phyloP scores from a whole-genome alignment of 2,888 invertebrate species.

The Brachynemurus nebulosus region DNA sequence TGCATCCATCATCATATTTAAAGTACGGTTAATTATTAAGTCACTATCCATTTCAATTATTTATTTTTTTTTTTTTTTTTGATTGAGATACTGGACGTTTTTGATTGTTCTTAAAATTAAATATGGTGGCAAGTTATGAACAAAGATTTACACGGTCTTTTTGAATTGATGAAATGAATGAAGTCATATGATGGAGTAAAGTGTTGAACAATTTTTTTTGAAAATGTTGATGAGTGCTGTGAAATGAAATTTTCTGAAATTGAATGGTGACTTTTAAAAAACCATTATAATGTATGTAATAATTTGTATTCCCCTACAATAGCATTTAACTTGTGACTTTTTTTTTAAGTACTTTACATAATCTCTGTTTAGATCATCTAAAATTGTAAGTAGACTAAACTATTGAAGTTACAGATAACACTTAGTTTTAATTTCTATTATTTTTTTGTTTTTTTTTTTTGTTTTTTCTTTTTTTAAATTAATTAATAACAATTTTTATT shows the following conservation, averaged over 20 bases:
- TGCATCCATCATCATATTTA: slow-evolving; percentile 7
- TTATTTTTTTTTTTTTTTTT: neutral
- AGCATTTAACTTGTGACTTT: slow-evolving; percentile 11
- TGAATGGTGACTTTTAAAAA: no score
- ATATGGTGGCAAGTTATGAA: no score
- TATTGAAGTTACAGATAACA: slow-evolving; percentile 36
- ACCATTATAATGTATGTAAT: no score
- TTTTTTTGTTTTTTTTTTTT: slow-evolving; percentile 21
- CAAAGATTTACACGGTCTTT: no score
- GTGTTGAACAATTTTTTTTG: no score
- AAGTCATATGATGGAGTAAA: no score
- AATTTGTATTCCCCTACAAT: neutral
- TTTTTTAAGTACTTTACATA: slow-evolving; percentile 19
- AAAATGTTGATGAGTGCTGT: no score
- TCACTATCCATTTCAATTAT: neutral
- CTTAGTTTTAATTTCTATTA: slow-evolving; percentile 31
- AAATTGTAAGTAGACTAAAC: slow-evolving; percentile 37
- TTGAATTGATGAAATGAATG: no score
- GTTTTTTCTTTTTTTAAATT: slow-evolving; percentile 24
- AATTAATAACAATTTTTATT: slow-evolving; percentile 29
- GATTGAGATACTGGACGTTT: no score
- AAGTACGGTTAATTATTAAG: slow-evolving; percentile 2
- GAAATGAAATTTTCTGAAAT: no score
- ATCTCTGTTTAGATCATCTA: slow-evolving; percentile 12
- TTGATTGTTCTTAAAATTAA: no score